Evolutionary conservation across 2,113 vertebrate species (phyloP), one percentile per base, ranked within the genome.

Genomic region (Pontoporia blainvillei): DNA sequence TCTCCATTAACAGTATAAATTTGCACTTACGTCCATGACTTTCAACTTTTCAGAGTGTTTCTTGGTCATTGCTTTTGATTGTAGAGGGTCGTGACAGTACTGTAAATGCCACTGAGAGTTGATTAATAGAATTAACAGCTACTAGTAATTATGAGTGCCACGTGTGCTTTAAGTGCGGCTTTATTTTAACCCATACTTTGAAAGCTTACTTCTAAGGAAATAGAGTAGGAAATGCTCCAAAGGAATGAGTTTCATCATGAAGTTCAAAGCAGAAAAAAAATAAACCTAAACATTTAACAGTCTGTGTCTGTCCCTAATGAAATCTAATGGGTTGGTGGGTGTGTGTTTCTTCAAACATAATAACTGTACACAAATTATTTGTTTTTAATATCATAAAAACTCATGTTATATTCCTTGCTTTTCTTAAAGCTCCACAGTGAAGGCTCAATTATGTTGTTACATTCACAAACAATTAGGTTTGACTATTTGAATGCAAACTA

Each of bases 101-200:
- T 94, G 23, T 62, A 97, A 96, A 97, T 98, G 76, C n/a, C 94
- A 97, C 93, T 97, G 85, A 95, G 82, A 93, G 49, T 81, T 83
- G 52, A 98, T 98, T 98, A 97, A 98, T 96, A 97, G 57, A 98
- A 96, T 98, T 98, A 97, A 97, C 72, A 98, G 79, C 94, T 93
- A n/a, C 86, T 82, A 94, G 57, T 96, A 96, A 97, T 97, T 97
- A 97, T 85, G 84, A 95, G 64, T 94, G 78, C 72, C 94, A 78
- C 94, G 86, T 98, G 98, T 98, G 83, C 86, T 91, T 97, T 97
- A 81, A 97, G 54, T 95, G n/a, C 79, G 61, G 72, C 72, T 98
- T 98, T 98, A 95, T 98, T 96, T 97, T 96, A 98, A 97, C 97
- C 90, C 34, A 64, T 73, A 54, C 78, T 97, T 98, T 97, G 78